Evolutionary conservation across 30 jellyfish, hydroid and myxozoan species (phyloP), one percentile per base, ranked within the genome.

Genomic region (Clytia hemisphaerica): DNA sequence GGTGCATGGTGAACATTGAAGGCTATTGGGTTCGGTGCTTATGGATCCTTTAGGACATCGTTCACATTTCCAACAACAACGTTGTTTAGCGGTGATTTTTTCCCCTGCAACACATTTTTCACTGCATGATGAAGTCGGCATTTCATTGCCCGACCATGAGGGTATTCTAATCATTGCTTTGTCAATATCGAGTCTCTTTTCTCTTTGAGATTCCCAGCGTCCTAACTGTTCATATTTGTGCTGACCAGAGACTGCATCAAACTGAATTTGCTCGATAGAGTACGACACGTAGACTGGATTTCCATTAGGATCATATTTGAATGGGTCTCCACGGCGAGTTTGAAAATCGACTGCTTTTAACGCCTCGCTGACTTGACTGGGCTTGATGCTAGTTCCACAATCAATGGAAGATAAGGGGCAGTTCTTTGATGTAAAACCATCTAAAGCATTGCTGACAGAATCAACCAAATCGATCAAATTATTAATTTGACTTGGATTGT

Each of bases 1-100:
- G 2, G 82, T 78, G 45, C 96, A 86, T 37, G 26, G 33, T 1
- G 64, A n/a, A 44, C 96, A 86, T 19, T 70, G n/a, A 2, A 64
- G 45, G 15, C 87, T 66, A 53, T 72, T 86, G 61, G 45, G 14
- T 22, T 25, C 61, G 47, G 47, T 78, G 79, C 96, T 86, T 16
- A 86, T 65, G 16, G 69, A 74, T 24, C 45, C 36, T n/a, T 59
- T 51, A 1, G 61, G 66, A 57, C 96, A 86, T 14, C 42, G 70
- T 60, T 77, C 82, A 58, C 96, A 86, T 32, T 75, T 71, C 92
- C 93, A 86, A 49, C 96, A 86, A 37, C 96, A 86, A 33, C 72
- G 83, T 54, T 83, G 79, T 48, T 58, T 58, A 3, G 83, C 96
- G 53, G 53, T 62, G 14, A 86, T 87, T 44, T 71, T 69, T 34